These are phyloP conservation scores for Heliconius sara DNA, from an alignment of 2,888 invertebrate species.

Conservation along the genomic window DNA sequence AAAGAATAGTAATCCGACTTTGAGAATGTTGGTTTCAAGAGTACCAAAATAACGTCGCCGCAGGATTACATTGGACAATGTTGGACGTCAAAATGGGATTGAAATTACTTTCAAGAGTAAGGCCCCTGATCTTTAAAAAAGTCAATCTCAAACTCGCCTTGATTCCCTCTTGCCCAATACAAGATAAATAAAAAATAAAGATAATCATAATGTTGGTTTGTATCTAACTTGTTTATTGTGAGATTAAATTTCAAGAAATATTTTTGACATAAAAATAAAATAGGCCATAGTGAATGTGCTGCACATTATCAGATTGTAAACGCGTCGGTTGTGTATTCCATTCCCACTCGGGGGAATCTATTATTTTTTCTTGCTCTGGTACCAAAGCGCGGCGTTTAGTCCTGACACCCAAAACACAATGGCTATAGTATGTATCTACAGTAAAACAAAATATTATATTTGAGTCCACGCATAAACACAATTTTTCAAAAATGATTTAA, in stretches of 20 bases:
- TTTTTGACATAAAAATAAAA: background rate
- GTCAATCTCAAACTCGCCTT: background rate
- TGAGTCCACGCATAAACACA: background rate
- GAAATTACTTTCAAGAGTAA: too few species aligned
- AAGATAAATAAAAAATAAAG: background rate
- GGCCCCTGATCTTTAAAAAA: constrained; percentile 4
- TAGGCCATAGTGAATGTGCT: background rate
- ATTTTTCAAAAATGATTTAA: background rate
- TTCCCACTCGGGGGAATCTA: too few species aligned
- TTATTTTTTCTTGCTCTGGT: background rate
- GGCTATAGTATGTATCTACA: background rate
- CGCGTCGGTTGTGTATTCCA: too few species aligned
- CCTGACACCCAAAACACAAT: background rate
- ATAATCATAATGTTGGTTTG: background rate
- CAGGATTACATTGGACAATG: too few species aligned
- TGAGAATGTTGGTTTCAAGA: too few species aligned
- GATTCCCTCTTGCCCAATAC: background rate
- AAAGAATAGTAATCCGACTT: too few species aligned
- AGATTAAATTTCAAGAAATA: too few species aligned
- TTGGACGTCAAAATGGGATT: too few species aligned
- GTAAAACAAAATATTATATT: too few species aligned
- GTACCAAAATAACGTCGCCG: too few species aligned
- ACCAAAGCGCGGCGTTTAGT: background rate
- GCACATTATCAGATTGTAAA: too few species aligned
- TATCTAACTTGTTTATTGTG: background rate